These are phyloP conservation scores for Lucilia cuprina DNA, from an alignment of 1,140 invertebrate species.

Conservation along the genomic window DNA sequence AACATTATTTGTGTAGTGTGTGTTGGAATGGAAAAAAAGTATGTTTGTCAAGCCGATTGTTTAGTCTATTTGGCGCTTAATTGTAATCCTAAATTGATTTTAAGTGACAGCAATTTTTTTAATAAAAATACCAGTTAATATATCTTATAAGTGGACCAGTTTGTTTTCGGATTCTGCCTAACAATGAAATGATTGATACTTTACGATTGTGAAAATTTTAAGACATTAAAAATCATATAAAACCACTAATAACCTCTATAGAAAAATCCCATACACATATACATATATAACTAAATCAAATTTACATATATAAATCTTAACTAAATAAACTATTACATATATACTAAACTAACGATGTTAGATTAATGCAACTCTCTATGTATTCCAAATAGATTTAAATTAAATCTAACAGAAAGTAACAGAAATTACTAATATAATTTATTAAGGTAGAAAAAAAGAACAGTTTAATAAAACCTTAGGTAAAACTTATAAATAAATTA, in stretches of 20 bases:
- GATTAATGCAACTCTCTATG: background rate
- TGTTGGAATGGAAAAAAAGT: too few relatives aligned
- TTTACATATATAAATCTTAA: too few relatives aligned
- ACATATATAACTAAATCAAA: too few relatives aligned
- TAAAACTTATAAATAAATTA: background rate
- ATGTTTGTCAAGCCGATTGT: too few relatives aligned
- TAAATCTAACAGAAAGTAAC: background rate
- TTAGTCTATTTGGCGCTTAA: too few relatives aligned
- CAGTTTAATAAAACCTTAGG: background rate
- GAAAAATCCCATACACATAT: background rate
- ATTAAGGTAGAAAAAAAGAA: background rate
- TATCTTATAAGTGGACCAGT: too few relatives aligned
- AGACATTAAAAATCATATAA: background rate
- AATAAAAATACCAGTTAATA: too few relatives aligned
- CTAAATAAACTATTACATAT: background rate
- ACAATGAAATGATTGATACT: too few relatives aligned
- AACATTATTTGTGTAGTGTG: too few relatives aligned
- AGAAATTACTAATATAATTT: background rate
- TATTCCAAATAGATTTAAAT: background rate
- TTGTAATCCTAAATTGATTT: too few relatives aligned
- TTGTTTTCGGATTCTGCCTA: too few relatives aligned
- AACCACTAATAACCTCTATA: background rate
- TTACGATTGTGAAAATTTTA: background rate
- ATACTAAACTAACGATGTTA: background rate
- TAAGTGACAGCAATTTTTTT: too few relatives aligned